Base-by-base conservation (phyloP, 2,113 vertebrate genomes). In the Solea solea region DNA sequence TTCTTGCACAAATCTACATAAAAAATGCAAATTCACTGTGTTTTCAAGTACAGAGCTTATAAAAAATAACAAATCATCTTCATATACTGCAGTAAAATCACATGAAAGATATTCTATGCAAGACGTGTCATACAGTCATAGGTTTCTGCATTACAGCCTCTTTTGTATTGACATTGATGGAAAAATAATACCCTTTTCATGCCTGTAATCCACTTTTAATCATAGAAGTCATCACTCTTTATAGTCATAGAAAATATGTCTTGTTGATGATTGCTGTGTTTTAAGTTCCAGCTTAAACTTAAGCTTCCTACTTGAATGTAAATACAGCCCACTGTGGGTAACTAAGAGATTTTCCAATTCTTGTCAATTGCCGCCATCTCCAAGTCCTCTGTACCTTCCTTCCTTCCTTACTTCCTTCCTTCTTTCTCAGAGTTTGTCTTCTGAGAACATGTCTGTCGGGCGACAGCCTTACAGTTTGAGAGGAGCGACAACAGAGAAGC, bases 401-500 rank as follows among this genome's bases (percentile, higher is more conserved):
- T 7, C 56, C 53, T 68, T 56, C 64, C 54, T 28, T 3, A 1
- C 45, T 67, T 7, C 56, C 53, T 68, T 56, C 64, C 54, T 28
- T 3, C 2, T 41, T 57, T 68, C 40, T 60, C 42, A 39, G 44
- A 58, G 64, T 84, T 74, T 77, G 62, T 80, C 68, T 84, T 76
- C 21, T 27, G 69, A 55, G 14, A 69, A 53, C 56, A n/a, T 63
- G 72, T 58, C 73, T 78, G 39, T 61, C 55, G 56, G 70, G 40
- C 83, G 83, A 77, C 76, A 82, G 73, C 14, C 27, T 79, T 80
- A 84, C 62, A 67, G 76, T 64, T 48, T 11, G 68, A 63, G 60
- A 52, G 10, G 70, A 40, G 28, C 42, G 44, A 55, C 9, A 66
- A 65, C 66, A 59, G 15, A 8, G 27, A 76, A 59, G 4, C 46